Evolutionary conservation across 2,888 invertebrate species (phyloP).

Genomic region (Patella pellucida): DNA sequence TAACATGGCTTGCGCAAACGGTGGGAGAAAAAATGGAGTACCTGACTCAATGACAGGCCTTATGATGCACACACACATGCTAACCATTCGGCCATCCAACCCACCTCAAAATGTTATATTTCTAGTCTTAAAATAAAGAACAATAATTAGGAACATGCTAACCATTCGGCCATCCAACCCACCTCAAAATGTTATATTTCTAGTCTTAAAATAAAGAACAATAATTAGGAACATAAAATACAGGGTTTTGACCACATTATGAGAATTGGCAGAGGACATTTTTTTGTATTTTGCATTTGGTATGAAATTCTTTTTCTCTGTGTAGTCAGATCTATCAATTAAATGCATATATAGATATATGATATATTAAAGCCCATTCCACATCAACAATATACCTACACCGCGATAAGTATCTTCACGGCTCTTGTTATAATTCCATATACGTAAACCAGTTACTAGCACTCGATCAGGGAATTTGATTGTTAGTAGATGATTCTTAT

Average conservation of each 20-base stretch:
- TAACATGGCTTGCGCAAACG: no score
- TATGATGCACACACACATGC: no score
- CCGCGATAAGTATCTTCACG: slow-evolving; percentile 76
- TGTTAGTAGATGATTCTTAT: slow-evolving; percentile 60
- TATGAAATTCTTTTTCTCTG: not conserved
- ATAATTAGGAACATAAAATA: no score
- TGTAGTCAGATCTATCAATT: not conserved
- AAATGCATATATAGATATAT: not conserved
- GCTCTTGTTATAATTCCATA: slow-evolving; percentile 88
- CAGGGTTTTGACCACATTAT: no score
- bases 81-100: no score
- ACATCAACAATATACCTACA: slow-evolving; percentile 52
- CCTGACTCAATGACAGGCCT: no score
- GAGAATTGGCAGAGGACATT: no score
- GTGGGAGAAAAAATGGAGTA: no score
- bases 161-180: no score
- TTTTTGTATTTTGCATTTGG: not conserved
- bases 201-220: not conserved
- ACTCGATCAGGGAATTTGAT: slow-evolving; percentile 60
- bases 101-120: no score
- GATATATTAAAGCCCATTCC: not conserved
- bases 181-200: not conserved
- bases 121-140: no score
- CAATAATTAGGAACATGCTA: no score
- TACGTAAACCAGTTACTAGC: slow-evolving; percentile 74